Percentiles rank a stretch among this genome's conserved stretches.
These are phyloP conservation scores for Lymantria dispar DNA, from an alignment of 2,888 invertebrate genomes.

Conservation along the genomic window DNA sequence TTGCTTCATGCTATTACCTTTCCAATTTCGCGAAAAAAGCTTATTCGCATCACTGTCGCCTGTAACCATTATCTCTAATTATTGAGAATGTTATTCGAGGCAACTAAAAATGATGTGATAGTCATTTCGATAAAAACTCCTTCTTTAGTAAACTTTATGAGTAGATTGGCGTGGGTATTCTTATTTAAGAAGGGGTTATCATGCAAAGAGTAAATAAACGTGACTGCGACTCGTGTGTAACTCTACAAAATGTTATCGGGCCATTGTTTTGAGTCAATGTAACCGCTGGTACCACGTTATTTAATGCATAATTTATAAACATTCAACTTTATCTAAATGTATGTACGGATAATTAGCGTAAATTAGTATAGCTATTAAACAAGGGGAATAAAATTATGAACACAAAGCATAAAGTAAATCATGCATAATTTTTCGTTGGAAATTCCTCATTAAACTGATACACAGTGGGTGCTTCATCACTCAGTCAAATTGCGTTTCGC, in stretches of 20 bases:
- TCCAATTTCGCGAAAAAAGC: slow-evolving; percentile 57
- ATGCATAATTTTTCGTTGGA: slow-evolving; percentile 68
- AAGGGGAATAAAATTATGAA: slow-evolving; percentile 36
- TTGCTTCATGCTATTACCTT: slow-evolving; percentile 55
- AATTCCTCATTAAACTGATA: slow-evolving; percentile 79
- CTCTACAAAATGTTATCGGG: slow-evolving; percentile 47
- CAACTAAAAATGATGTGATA: slow-evolving; percentile 68
- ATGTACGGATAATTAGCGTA: slow-evolving; percentile 45
- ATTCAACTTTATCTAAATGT: slow-evolving; percentile 32
- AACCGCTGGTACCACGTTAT: slow-evolving; percentile 19
- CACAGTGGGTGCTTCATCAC: slow-evolving; percentile 78
- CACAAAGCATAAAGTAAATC: slow-evolving; percentile 21
- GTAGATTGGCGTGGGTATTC: slow-evolving; percentile 56
- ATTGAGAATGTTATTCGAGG: slow-evolving; percentile 58
- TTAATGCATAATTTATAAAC: slow-evolving; percentile 24
- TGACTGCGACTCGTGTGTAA: slow-evolving; percentile 54
- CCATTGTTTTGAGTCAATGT: slow-evolving; percentile 41
- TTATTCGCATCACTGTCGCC: slow-evolving; percentile 36
- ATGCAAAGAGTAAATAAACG: slow-evolving; percentile 68
- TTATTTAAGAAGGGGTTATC: slow-evolving; percentile 63
- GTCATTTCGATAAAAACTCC: slow-evolving; percentile 66
- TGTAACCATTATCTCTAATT: slow-evolving; percentile 61
- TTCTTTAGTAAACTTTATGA: slow-evolving; percentile 58
- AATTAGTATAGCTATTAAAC: slow-evolving; percentile 46
- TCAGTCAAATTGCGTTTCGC: slow-evolving; percentile 82